Percentiles rank a stretch among this genome's conserved stretches.
Evolutionary conservation across 1,140 invertebrate genomes (phyloP).

Genomic region (Piezodorus guildinii): DNA sequence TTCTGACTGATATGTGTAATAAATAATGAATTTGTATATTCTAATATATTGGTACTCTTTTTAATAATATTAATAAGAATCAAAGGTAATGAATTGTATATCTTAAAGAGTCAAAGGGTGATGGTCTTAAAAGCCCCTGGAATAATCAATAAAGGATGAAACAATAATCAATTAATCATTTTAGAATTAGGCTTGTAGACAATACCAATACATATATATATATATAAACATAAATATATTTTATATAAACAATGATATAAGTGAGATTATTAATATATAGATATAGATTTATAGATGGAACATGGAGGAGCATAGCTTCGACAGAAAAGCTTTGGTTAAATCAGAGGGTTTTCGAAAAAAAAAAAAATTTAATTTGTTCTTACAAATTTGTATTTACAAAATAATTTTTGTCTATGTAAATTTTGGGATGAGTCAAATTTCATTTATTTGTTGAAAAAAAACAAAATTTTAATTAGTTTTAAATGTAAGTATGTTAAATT

Average conservation of each 20-base stretch:
- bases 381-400: too few relatives aligned
- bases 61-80: neutral
- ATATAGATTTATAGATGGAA: too few relatives aligned
- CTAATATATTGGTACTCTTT: neutral
- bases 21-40: neutral
- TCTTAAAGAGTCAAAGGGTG: slow-evolving; percentile 15
- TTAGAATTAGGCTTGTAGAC: slow-evolving; percentile 2
- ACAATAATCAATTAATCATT: slow-evolving; percentile 14
- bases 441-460: too few relatives aligned
- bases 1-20: slow-evolving; percentile 1
- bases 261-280: neutral
- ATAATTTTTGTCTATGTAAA: too few relatives aligned
- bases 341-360: too few relatives aligned
- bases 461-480: too few relatives aligned
- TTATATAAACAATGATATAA: slow-evolving; percentile 14
- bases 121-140: neutral
- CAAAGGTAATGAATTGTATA: neutral
- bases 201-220: slow-evolving; percentile 11
- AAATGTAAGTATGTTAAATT: too few relatives aligned
- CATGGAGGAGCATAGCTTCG: too few relatives aligned
- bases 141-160: slow-evolving; percentile 7
- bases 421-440: too few relatives aligned
- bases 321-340: too few relatives aligned
- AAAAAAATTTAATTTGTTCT: too few relatives aligned
- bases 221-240: slow-evolving; percentile 12